Percentiles rank a stretch among this genome's conserved stretches.
These are phyloP conservation scores for Drosophila colorata DNA, from an alignment of 2,888 invertebrate species.

Conservation along the genomic window DNA sequence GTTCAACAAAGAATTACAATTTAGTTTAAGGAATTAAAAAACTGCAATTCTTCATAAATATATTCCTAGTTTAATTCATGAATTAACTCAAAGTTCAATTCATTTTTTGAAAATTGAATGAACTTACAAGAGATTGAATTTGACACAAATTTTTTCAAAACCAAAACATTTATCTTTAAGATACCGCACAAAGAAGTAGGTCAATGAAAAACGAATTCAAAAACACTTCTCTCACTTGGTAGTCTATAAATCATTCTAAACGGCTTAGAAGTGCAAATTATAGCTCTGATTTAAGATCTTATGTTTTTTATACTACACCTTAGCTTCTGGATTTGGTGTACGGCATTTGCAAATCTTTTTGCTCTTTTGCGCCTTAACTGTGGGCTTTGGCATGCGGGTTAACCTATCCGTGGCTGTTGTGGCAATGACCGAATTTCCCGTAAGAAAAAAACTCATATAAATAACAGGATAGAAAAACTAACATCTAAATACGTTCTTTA, in stretches of 20 bases:
- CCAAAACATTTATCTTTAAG: no score
- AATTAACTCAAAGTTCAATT: no score
- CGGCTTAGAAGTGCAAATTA: neutral
- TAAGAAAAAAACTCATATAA: slow-evolving; percentile 12
- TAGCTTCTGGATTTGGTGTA: slow-evolving; percentile 86
- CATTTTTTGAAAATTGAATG: neutral
- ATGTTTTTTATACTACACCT: neutral
- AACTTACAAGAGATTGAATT: neutral
- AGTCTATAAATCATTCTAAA: slow-evolving; percentile 3
- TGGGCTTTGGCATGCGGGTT: slow-evolving; percentile 89
- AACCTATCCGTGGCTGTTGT: slow-evolving; percentile 91
- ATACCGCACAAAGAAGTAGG: no score
- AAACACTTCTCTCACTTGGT: neutral
- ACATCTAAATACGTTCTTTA: neutral
- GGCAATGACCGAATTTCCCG: slow-evolving; percentile 88
- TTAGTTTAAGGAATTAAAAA: no score
- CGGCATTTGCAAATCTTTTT: slow-evolving; percentile 89
- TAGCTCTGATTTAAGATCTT: neutral
- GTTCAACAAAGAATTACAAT: no score
- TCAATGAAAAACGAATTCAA: slow-evolving; percentile 5
- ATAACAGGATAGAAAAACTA: neutral
- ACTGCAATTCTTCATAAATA: no score
- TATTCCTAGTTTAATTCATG: no score
- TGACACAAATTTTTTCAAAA: no score
- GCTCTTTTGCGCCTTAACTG: slow-evolving; percentile 87